Evolutionary conservation across 2,888 invertebrate species (phyloP), one percentile per base, ranked within the genome.

Genomic region (Phyllotreta striolata): DNA sequence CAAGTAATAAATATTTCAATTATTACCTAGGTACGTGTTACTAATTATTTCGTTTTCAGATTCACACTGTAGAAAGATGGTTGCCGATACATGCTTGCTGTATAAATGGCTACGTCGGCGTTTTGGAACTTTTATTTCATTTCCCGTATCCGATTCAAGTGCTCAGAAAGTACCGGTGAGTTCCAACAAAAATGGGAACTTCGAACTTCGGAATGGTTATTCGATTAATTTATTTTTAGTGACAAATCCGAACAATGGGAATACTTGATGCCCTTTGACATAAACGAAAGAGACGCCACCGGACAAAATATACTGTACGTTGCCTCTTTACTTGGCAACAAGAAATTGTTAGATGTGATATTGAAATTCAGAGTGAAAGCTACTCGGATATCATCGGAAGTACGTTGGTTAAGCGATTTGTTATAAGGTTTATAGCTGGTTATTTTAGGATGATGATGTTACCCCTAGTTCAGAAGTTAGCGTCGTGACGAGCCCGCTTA

Each of bases 271-370:
- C 90, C 96, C n/a, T 95, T 96, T 79, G 96, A 98, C 82, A 87
- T 97, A 54, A 98, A 98, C 82, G 89, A 91, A 47, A 88, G 91
- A 70, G 96, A 96, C 82, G 93, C 91, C 3, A 92, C 92, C 35
- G 95, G 94, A 0, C 95, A 96, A 82, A 96, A 91, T 67, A 90
- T 96, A 58, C 84, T 98, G 8, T 96, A 96, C 81, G 88, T 96
- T 66, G 94, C 97, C 8, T 91, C 95, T 78, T 87, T 92, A 64
- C 86, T 93, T 60, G 95, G 94, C 13, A 93, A 94, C 80, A 84
- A 88, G 64, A 88, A 89, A 64, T 86, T 96, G 55, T 89, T 93
- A 0, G 91, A 92, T 67, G 85, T 90, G 6, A 84, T 96, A 67
- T 84, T 96, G 14, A 88, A 88, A 75, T 90, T 90, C 81, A 85